A percentile compares a stretch with the other conserved stretches of the same genome.
These are phyloP conservation scores for Euproctis similis DNA, from an alignment of 2,888 invertebrate species.

Conservation along the genomic window DNA sequence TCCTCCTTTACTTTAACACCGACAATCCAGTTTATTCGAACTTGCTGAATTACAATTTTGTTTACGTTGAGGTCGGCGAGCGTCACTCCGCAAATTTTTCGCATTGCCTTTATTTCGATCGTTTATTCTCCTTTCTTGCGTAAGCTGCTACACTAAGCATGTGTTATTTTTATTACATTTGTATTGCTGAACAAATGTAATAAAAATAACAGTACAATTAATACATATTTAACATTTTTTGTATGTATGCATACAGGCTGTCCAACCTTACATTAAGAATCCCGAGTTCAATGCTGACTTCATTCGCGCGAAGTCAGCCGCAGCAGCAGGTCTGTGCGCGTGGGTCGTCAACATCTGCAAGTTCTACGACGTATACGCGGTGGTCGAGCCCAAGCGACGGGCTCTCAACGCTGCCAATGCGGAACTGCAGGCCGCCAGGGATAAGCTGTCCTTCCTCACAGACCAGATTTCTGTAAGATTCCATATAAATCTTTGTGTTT, in stretches of 20 bases:
- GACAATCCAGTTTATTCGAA: too few relatives aligned
- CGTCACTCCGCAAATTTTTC: too few relatives aligned
- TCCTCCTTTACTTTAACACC: too few relatives aligned
- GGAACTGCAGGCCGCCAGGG: conserved; percentile 87
- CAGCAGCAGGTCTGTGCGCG: conserved; percentile 94
- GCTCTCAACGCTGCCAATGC: conserved; percentile 91
- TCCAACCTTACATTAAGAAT: conserved; percentile 77
- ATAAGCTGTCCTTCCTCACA: conserved; percentile 85
- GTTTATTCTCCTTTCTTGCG: too few relatives aligned
- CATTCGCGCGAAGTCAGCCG: conserved; percentile 89
- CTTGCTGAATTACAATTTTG: too few relatives aligned
- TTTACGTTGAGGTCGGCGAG: too few relatives aligned
- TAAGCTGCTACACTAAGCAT: too few relatives aligned
- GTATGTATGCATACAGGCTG: conserved; percentile 46
- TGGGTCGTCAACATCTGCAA: conserved; percentile 96
- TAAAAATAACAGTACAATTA: neutral
- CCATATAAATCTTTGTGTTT: too few relatives aligned
- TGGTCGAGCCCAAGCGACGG: conserved; percentile 92
- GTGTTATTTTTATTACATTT: neutral
- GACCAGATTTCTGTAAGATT: conserved; percentile 79
- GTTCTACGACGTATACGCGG: conserved; percentile 92
- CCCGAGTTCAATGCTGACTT: conserved; percentile 90
- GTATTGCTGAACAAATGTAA: neutral
- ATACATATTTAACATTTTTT: too few relatives aligned
- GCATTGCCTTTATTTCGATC: too few relatives aligned